Evolutionary conservation across 2,113 vertebrate genomes (phyloP), one percentile per base, ranked within the genome.

Genomic region (Euleptes europaea): DNA sequence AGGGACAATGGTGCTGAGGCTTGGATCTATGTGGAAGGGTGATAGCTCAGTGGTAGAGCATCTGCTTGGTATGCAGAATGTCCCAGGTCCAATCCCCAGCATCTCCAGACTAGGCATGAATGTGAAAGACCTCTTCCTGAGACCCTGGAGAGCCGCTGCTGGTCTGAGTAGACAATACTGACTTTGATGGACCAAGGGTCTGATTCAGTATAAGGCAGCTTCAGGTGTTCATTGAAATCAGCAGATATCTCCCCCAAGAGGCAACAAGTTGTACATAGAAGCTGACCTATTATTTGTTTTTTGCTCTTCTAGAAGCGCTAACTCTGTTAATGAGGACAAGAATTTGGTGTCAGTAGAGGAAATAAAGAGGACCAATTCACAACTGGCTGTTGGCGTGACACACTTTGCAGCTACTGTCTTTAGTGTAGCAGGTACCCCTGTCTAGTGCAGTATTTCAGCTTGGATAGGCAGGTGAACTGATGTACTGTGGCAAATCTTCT

Each of bases 181-280:
- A n/a, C n/a, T n/a, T n/a, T n/a, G n/a, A n/a, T n/a, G n/a, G n/a
- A n/a, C n/a, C n/a, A n/a, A n/a, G n/a, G n/a, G n/a, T n/a, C n/a
- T n/a, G n/a, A n/a, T n/a, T n/a, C n/a, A n/a, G n/a, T n/a, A n/a
- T n/a, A n/a, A n/a, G n/a, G n/a, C n/a, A n/a, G n/a, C n/a, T n/a
- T n/a, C n/a, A n/a, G n/a, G n/a, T n/a, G n/a, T n/a, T n/a, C n/a
- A n/a, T n/a, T n/a, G n/a, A n/a, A n/a, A n/a, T n/a, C n/a, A n/a
- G n/a, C n/a, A n/a, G n/a, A n/a, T n/a, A n/a, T n/a, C 8, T 35
- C 60, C 81, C 88, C 84, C 66, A 80, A 91, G 23, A 63, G 83
- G 49, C 65, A 77, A 85, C 28, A 57, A 23, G 12, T 6, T 66
- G 69, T 80, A 88, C 82, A 72, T 67, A 65, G 80, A 86, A 89